Evolutionary conservation across 2,888 invertebrate genomes (phyloP).

Genomic region (Diaperis boleti): DNA sequence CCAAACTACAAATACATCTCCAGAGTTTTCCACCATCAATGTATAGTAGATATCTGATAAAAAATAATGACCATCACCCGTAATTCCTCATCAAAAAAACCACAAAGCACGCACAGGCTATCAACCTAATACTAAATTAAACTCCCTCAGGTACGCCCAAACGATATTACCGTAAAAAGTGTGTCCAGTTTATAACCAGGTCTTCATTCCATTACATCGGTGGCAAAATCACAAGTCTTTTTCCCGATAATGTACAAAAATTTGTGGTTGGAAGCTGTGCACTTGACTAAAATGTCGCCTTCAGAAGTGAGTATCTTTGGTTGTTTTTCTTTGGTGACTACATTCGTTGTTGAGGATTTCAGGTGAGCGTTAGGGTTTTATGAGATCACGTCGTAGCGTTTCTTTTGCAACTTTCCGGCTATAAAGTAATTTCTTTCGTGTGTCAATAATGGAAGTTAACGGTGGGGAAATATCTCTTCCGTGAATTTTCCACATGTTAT

Average conservation of each 20-base stretch:
- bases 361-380: not conserved
- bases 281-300: not conserved
- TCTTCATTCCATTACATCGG: not conserved
- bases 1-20: no score
- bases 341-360: no score
- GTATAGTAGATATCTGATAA: not conserved
- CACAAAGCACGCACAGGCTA: not conserved
- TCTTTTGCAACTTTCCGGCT: slow-evolving; percentile 6
- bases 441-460: slow-evolving; percentile 24
- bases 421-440: slow-evolving; percentile 22
- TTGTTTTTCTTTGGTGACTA: slow-evolving; percentile 8
- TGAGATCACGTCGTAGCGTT: slow-evolving; percentile 15
- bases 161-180: not conserved
- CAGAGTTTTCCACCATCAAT: no score
- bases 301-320: slow-evolving; percentile 2
- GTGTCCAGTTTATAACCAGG: not conserved
- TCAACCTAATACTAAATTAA: not conserved
- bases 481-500: slow-evolving; percentile 1
- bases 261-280: not conserved
- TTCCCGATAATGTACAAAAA: slow-evolving; percentile 2
- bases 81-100: not conserved
- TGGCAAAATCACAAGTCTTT: not conserved
- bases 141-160: slow-evolving; percentile 6
- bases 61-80: not conserved
- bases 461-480: slow-evolving; percentile 7